Percentiles rank a stretch among this genome's conserved stretches.
Evolutionary conservation across 2,888 invertebrate genomes (phyloP).

Genomic region (Diaprepes abbreviatus): DNA sequence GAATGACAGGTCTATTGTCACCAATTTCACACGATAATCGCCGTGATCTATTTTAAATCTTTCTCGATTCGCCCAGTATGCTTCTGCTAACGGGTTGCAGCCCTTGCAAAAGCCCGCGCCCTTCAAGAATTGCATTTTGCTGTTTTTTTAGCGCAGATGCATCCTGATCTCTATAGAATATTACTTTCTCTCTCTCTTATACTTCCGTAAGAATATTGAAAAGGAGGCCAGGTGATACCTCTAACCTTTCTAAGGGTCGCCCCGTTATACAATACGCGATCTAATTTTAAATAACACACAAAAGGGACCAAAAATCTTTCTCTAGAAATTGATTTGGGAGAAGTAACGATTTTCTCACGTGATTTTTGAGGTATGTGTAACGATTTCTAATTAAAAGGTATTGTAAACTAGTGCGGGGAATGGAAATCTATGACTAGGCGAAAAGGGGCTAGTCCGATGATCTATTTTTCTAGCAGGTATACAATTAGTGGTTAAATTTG

Average conservation of each 20-base stretch:
- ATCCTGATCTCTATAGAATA: conserved; percentile 39
- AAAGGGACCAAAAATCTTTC: conserved; percentile 61
- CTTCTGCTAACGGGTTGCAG: not conserved
- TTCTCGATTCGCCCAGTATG: conserved; percentile 4
- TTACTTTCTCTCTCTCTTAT: conserved; percentile 33
- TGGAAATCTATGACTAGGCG: conserved; percentile 34
- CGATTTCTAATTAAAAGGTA: conserved; percentile 42
- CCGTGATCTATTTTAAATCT: not conserved
- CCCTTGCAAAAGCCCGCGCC: conserved; percentile 14
- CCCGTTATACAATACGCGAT: conserved; percentile 61
- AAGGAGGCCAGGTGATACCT: conserved; percentile 60
- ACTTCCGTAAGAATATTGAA: conserved; percentile 45
- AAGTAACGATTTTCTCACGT: conserved; percentile 53
- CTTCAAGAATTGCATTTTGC: conserved; percentile 15
- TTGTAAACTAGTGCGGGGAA: conserved; percentile 18
- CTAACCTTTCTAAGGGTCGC: conserved; percentile 59
- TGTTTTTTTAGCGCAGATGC: conserved; percentile 42
- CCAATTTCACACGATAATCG: not conserved
- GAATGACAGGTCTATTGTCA: too few species aligned
- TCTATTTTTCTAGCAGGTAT: conserved; percentile 25
- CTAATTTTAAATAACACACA: conserved; percentile 66
- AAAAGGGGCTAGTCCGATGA: conserved; percentile 19
- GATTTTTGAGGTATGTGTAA: conserved; percentile 20
- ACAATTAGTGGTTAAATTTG: conserved; percentile 30
- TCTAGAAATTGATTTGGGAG: conserved; percentile 56